A percentile compares a stretch with the other conserved stretches of the same genome.
These are phyloP conservation scores for Nerophis lumbriciformis DNA, from an alignment of 2,113 vertebrate genomes.

Conservation along the genomic window DNA sequence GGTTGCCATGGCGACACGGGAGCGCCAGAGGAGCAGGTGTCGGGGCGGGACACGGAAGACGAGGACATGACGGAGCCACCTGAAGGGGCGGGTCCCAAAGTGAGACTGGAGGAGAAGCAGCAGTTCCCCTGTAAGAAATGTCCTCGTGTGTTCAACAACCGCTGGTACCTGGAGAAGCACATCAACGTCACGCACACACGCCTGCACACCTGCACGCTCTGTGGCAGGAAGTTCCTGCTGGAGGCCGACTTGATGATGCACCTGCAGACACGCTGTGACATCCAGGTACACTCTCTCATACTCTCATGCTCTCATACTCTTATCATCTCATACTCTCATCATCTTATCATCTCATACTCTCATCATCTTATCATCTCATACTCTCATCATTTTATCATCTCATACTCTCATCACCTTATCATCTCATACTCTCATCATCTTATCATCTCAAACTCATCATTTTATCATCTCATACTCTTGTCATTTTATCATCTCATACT, in stretches of 20 bases:
- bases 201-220: constrained; percentile 94
- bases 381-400: no score
- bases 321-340: no score
- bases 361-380: no score
- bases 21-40: constrained; percentile 54
- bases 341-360: no score
- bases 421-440: no score
- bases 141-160: constrained; percentile 92
- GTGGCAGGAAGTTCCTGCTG: constrained; percentile 89
- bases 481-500: no score
- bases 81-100: constrained; percentile 81
- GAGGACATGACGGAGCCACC: constrained; percentile 68
- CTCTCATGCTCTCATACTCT: neutral
- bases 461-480: no score
- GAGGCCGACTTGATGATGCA: constrained; percentile 93
- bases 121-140: constrained; percentile 93
- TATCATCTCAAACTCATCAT: no score
- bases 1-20: constrained; percentile 62
- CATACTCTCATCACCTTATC: no score
- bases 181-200: constrained; percentile 96
- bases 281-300: constrained; percentile 75
- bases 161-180: constrained; percentile 97
- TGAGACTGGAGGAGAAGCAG: constrained; percentile 91
- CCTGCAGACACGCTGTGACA: constrained; percentile 95
- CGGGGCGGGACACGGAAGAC: constrained; percentile 71